Conservation (phyloP, 2,888 invertebrate genomes). For the Chironomus riparius region DNA sequence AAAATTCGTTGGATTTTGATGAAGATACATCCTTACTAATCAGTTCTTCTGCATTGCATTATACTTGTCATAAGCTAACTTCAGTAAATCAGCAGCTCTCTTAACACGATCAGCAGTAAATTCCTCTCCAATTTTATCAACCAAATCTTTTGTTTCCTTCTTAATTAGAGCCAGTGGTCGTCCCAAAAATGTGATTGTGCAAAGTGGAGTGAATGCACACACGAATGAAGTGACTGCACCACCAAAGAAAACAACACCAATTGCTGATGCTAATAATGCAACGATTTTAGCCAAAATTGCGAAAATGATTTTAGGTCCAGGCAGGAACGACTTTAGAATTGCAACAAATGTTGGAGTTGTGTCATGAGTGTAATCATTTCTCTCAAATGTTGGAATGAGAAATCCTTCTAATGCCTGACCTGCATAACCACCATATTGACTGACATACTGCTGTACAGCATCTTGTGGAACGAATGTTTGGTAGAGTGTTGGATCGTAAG, state of each 20-base stretch:
- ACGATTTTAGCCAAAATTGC: conserved; percentile 42
- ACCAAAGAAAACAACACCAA: conserved; percentile 45
- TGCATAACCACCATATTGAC: conserved; percentile 37
- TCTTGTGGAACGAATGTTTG: conserved; percentile 37
- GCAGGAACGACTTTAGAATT: neutral
- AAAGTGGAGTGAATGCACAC: conserved; percentile 50
- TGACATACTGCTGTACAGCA: conserved; percentile 39
- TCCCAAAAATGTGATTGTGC: conserved; percentile 42
- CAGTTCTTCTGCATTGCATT: conserved; percentile 28
- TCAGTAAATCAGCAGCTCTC: conserved; percentile 46
- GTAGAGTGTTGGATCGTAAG: conserved; percentile 35
- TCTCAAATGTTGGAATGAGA: conserved; percentile 36
- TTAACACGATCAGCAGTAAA: conserved; percentile 49
- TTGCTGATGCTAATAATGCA: conserved; percentile 41
- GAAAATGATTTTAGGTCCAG: conserved; percentile 32
- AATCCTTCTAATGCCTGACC: conserved; percentile 43
- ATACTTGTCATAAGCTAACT: conserved; percentile 49
- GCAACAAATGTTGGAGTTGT: neutral
- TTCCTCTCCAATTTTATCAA: conserved; percentile 33
- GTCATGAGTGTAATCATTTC: neutral
- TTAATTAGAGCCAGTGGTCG: neutral
- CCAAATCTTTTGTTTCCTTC: conserved; percentile 12
- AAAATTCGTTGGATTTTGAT: neutral
- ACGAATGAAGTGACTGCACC: conserved; percentile 46
- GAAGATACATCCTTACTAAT: neutral